Percentiles rank a stretch among this genome's conserved stretches.
Evolutionary conservation across 37 sponge, comb jelly and placozoan genomes (phyloP).

Genomic region (Aplysina aerophoba): DNA sequence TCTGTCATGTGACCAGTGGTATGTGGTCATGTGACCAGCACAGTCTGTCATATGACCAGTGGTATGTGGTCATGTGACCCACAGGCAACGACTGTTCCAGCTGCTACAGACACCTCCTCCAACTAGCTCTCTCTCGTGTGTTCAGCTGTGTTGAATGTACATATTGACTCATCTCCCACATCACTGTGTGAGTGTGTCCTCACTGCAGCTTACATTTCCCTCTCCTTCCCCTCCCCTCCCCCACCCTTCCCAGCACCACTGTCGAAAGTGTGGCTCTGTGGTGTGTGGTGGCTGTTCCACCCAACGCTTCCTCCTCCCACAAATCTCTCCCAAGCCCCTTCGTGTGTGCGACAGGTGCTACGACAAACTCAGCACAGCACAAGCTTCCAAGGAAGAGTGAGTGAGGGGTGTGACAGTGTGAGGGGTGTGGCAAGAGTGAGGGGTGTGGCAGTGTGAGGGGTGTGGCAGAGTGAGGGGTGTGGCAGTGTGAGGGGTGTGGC

Average conservation of each 20-base stretch:
- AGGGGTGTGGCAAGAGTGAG: neutral
- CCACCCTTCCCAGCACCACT: conserved; percentile 83
- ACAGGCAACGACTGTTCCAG: too few relatives aligned
- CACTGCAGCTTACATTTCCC: neutral
- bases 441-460: too few relatives aligned
- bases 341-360: conserved; percentile 91
- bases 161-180: too few relatives aligned
- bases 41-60: too few relatives aligned
- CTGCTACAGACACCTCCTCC: too few relatives aligned
- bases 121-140: too few relatives aligned
- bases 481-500: too few relatives aligned
- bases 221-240: neutral
- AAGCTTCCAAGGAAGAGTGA: conserved; percentile 27
- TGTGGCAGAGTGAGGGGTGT: too few relatives aligned
- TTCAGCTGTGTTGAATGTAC: too few relatives aligned
- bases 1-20: too few relatives aligned
- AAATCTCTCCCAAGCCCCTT: conserved; percentile 77
- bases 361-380: conserved; percentile 48
- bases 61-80: too few relatives aligned
- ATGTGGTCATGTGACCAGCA: neutral
- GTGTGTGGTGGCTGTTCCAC: conserved; percentile 92
- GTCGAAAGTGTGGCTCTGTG: conserved; percentile 90
- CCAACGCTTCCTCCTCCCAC: conserved; percentile 68
- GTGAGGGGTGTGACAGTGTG: neutral
- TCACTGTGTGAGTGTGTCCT: too few relatives aligned